Base-by-base conservation (phyloP, 2,113 vertebrate species). In the Coreoperca whiteheadi region DNA sequence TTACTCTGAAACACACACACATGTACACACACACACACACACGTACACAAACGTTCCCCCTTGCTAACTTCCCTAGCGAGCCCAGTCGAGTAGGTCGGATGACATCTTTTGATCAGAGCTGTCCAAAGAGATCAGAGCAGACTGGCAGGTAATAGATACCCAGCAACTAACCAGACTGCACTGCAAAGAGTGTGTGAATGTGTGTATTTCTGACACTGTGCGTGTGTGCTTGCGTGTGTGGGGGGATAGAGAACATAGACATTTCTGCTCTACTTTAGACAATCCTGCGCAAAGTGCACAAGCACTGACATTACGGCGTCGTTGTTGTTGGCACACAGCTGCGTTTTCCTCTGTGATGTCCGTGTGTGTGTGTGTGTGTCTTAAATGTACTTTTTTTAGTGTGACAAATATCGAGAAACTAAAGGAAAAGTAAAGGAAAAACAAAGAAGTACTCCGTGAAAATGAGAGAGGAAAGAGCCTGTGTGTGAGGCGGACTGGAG, bases 101-200 rank as follows among this genome's bases (percentile, higher is more conserved):
- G 97, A 98, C 97, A 98, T 97, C 98, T 98, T 99, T 98, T 99
- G 97, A 99, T 99, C 98, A 99, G 97, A 94, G 96, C 97, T 99
- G 98, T 99, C 98, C 96, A 97, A 98, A 99, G 97, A 97, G 97
- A 99, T 99, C 98, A 99, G 97, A 97, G 96, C 95, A 96, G 97
- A 98, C 96, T 98, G 98, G 96, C 98, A 99, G 97, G 97, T 98
- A 98, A 98, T 99, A 97, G 97, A 98, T 97, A 97, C 95, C 96
- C 96, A 94, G 96, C 94, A 96, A 97, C 97, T 96, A 95, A 96
- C 96, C 96, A 96, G 96, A 97, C 75, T 68, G 82, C 63, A 69
- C 64, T 83, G 87, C 69, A 51, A 48, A 64, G 54, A 60, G 76
- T 67, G n/a, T 82, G 57, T 71, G 72, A 66, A 28, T 57, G 79